Base-by-base conservation (phyloP, 2,888 invertebrate genomes). In the Baronia brevicornis region DNA sequence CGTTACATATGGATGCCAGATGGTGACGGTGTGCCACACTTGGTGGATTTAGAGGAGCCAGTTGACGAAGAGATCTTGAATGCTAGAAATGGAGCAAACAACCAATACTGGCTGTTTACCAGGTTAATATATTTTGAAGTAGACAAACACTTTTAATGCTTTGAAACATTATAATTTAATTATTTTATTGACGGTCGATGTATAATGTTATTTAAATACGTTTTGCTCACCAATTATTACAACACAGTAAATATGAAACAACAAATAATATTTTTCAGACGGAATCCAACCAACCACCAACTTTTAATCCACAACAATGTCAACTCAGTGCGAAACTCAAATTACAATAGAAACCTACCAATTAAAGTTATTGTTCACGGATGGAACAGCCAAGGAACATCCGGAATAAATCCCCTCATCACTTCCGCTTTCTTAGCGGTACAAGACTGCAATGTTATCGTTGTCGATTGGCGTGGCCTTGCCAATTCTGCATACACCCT, bases 1-100 rank as follows among this genome's bases (percentile, higher is more conserved):
- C 65, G 60, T 7, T 71, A 63, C 44, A 55, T 72, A 11, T 71
- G 66, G 68, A 70, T 72, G 55, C 66, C 70, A 1, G 66, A 73
- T 43, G 59, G 61, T 2, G 54, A 69, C 2, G 65, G 62, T 2
- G 47, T 48, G 0, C 66, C 66, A 1, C 56, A 54, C 2, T 43
- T 73, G 3, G 68, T 72, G 2, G 73, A 73, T 39, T 50, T 71
- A 1, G 34, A 64, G 0, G 57, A 47, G 12, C 54, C 60, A 0
- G 52, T 51, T 0, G 51, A 61, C 11, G 36, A 55, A 12, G 19
- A 18, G 0, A 1, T 41, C 0, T 9, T 62, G 5, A 45, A 18
- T 1, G 30, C 45, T n/a, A 56, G 58, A 34, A 62, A 60, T 29
- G 67, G 67, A 4, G 65, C 62, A 1, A 58, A 66, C 33, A 70